phyloP scores from a whole-genome alignment of 2,797 vertebrate genomes.

The Ptychobarbus kaznakovi region DNA sequence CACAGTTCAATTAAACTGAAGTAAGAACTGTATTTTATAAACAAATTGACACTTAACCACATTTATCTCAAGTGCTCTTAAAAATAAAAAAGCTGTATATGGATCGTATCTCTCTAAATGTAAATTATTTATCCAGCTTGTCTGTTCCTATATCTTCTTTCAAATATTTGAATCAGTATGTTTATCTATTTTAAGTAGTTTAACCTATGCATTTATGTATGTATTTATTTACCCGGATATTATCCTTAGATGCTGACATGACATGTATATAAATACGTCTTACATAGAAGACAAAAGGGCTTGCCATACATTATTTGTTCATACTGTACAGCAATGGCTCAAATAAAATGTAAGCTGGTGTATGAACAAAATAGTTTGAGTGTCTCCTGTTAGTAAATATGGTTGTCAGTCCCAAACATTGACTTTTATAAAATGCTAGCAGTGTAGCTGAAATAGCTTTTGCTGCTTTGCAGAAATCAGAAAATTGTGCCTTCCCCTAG shows the following conservation, averaged over 20 bases:
- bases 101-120: not conserved
- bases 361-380: not conserved
- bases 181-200: not conserved
- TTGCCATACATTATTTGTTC: not conserved
- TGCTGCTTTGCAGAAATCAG: constrained; percentile 60
- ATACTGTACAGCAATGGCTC: not conserved
- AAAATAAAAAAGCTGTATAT: not conserved
- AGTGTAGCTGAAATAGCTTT: constrained; percentile 66
- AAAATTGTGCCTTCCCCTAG: constrained; percentile 2
- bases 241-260: not conserved
- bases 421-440: constrained; percentile 43
- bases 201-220: not conserved
- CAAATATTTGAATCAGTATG: not conserved
- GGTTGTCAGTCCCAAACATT: not conserved
- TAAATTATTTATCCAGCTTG: not conserved
- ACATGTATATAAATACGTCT: not conserved
- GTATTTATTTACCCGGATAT: not conserved
- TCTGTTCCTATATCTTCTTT: not conserved
- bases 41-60: not conserved
- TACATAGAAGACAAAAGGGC: not conserved
- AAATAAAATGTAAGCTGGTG: not conserved
- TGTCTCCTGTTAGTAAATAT: constrained; percentile 7
- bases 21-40: not conserved
- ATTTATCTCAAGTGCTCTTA: not conserved
- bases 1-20: not conserved